Conservation (phyloP, 2,888 invertebrate species). For the Pterostichus niger region DNA sequence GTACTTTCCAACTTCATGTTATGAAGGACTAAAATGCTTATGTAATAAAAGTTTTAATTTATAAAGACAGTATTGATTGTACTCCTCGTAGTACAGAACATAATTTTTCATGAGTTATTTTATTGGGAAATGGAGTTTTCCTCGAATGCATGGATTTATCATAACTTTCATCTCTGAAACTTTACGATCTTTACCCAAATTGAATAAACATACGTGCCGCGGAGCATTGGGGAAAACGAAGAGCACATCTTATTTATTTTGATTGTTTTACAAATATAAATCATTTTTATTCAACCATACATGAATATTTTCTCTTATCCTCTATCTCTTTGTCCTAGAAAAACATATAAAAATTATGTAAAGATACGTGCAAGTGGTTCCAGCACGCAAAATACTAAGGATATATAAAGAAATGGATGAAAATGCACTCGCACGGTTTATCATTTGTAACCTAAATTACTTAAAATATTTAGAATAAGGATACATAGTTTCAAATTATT, state of each 20-base stretch:
- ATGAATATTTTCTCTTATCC: slow-evolving; percentile 50
- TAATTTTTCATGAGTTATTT: slow-evolving; percentile 45
- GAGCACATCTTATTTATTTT: slow-evolving; percentile 60
- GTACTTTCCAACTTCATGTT: too few species aligned
- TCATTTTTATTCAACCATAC: slow-evolving; percentile 62
- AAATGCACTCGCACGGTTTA: too few species aligned
- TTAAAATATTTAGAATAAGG: too few species aligned
- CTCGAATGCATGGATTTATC: slow-evolving; percentile 52
- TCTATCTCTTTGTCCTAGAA: slow-evolving; percentile 44
- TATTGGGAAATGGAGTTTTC: slow-evolving; percentile 32
- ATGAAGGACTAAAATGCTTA: too few species aligned
- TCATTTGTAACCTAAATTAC: too few species aligned
- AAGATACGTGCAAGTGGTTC: not conserved
- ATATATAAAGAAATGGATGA: not conserved
- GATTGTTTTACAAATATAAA: slow-evolving; percentile 66
- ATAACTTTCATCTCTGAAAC: slow-evolving; percentile 46
- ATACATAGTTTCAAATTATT: too few species aligned
- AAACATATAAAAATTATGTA: slow-evolving; percentile 34
- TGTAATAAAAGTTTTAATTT: too few species aligned
- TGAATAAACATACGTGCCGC: slow-evolving; percentile 64
- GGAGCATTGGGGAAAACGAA: slow-evolving; percentile 28
- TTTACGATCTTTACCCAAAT: slow-evolving; percentile 62
- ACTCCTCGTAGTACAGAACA: slow-evolving; percentile 3
- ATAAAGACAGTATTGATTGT: too few species aligned
- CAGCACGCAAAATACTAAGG: not conserved